Conservation (phyloP, 2,113 vertebrate species). For the Asarcornis scutulata region DNA sequence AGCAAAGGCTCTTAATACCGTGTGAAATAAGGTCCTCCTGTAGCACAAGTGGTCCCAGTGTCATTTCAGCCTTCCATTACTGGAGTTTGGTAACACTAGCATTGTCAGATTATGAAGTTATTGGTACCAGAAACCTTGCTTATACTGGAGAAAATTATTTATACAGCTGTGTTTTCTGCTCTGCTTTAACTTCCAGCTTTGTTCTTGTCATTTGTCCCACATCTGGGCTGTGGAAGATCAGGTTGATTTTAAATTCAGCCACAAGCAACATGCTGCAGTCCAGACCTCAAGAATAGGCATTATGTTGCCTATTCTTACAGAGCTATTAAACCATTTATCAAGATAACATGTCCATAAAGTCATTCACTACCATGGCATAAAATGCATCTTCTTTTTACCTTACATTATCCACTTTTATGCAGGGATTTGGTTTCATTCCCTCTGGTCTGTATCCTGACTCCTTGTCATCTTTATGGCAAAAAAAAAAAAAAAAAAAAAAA, state of each 20-base stretch:
- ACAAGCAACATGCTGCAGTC: not conserved
- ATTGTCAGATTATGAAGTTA: not conserved
- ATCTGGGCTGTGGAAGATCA: not conserved
- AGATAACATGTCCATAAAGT: not conserved
- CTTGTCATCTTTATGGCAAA: not conserved
- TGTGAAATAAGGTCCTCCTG: not conserved
- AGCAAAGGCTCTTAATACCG: not conserved
- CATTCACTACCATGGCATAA: not conserved
- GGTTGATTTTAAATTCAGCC: not conserved
- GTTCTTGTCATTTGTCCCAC: not conserved
- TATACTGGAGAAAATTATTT: not conserved
- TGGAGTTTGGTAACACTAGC: not conserved
- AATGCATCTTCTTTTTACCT: not conserved
- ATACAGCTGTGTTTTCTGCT: not conserved
- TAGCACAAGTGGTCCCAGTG: not conserved
- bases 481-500: not conserved
- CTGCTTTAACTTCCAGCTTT: not conserved
- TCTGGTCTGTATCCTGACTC: not conserved
- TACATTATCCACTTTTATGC: not conserved
- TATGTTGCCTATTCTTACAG: not conserved
- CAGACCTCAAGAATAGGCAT: not conserved
- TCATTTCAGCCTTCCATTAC: not conserved
- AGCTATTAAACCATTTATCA: not conserved
- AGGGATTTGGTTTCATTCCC: not conserved
- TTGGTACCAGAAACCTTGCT: not conserved